Evolutionary conservation across 2,888 invertebrate species (phyloP), one percentile per base, ranked within the genome.

Genomic region (Enchytraeus crypticus): DNA sequence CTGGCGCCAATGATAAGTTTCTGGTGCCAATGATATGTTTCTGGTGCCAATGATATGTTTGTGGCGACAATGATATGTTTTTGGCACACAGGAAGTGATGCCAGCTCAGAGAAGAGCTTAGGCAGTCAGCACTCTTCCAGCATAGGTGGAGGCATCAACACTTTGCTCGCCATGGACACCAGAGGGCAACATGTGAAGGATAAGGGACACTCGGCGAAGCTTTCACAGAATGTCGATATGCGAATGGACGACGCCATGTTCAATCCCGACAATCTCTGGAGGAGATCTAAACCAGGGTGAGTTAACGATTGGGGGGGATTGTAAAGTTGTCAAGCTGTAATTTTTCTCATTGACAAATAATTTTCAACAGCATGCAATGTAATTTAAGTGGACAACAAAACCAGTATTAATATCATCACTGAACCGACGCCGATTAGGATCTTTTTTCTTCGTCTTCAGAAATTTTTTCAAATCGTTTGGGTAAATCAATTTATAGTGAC

Each of bases 191-290:
- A 57, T 23, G 47, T 60, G 3, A 64, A 61, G 32, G 66, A 67
- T 11, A 69, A 67, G 26, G 60, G 70, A 8, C 66, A 66, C 54
- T n/a, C n/a, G n/a, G n/a, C n/a, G n/a, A 70, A 66, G 38, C 66
- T 75, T 11, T 72, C 71, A 21, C 73, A 71, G 34, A 49, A 55
- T 14, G 55, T 18, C 21, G 73, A 76, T 57, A 70, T 77, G 71
- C 66, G 67, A 46, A 71, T 77, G 21, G 76, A 76, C 59, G 63
- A 69, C 4, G 66, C 67, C 30, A 68, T 91, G 55, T 87, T 88
- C 67, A 74, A 77, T 65, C 92, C 92, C 0, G 91, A 92, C 80
- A 83, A 88, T 56, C 81, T 93, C 59, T 93, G 92, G 92, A 87
- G 86, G 76, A 83, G 92, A 51, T 69, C 69, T 11, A 64, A 71